Evolutionary conservation across 2,888 invertebrate genomes (phyloP), one percentile per base, ranked within the genome.

Genomic region (Drosophila kanekoi): DNA sequence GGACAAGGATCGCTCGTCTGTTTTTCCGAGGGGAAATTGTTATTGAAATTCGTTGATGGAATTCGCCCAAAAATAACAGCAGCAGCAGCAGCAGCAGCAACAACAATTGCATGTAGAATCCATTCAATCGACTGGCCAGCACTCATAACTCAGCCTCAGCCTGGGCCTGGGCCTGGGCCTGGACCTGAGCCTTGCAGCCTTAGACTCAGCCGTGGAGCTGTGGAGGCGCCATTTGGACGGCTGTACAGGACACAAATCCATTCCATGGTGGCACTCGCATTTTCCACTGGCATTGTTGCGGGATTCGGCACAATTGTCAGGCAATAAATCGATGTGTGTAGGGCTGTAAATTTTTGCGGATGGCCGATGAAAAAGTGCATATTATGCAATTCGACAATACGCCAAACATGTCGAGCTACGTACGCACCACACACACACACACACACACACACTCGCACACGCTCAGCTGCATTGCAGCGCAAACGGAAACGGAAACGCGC

Each of bases 311-410:
- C 91, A 91, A 91, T 91, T 91, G 91, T 91, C 90, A 90, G 82
- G 90, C 90, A 91, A 91, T 91, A 91, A 91, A 91, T 91, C 91
- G 90, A 91, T 89, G 91, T 90, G 90, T 91, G 90, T 89, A 86
- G 86, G 84, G 89, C 77, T 91, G 90, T 91, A 91, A 91, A 91
- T 91, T 90, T 87, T 85, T 84, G 78, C 74, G 82, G 77, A 81
- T 83, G 79, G 70, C 75, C 82, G 81, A 87, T 86, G 83, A 89
- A 91, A 90, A 90, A 89, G 58, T 90, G 91, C 91, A 91, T 90
- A 82, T 85, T 88, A 90, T 91, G 91, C 91, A 91, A 89, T 90
- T 82, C 82, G 86, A 87, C 86, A 89, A 84, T 87, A 89, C 80
- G 81, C 84, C 89, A 90, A 84, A 89, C 85, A 87, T 83, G 80